Conservation (phyloP, 1,140 invertebrate genomes). For the Euglossa dilemma region DNA sequence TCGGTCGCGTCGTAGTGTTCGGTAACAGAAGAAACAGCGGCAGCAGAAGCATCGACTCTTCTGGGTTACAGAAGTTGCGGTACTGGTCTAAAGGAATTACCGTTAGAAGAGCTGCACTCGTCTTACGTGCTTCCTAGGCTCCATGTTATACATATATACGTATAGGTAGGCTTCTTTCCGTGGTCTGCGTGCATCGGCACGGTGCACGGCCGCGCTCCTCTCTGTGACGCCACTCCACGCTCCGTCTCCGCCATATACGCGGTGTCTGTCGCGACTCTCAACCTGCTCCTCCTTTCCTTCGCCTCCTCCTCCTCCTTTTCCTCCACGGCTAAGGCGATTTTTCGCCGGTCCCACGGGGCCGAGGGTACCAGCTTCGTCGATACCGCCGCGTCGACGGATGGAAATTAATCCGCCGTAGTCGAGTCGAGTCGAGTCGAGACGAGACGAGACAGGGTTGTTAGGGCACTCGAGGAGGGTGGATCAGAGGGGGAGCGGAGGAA, state of each 20-base stretch:
- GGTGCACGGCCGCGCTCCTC: not conserved
- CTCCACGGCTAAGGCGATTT: too few relatives aligned
- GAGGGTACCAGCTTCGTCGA: too few relatives aligned
- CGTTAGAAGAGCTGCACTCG: slow-evolving; percentile 80
- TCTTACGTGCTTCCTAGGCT: slow-evolving; percentile 76
- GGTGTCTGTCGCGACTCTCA: slow-evolving; percentile 19
- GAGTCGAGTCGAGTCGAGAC: not conserved
- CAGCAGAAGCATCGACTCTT: slow-evolving; percentile 62
- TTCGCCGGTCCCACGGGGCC: too few relatives aligned
- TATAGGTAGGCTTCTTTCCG: not conserved
- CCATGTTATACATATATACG: slow-evolving; percentile 57
- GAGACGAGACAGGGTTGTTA: slow-evolving; percentile 28
- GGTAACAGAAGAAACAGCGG: slow-evolving; percentile 58
- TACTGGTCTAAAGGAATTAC: slow-evolving; percentile 81
- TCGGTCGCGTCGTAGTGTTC: slow-evolving; percentile 42
- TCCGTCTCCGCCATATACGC: slow-evolving; percentile 23
- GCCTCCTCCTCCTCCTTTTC: too few relatives aligned
- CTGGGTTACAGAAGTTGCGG: slow-evolving; percentile 74
- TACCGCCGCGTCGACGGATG: not conserved
- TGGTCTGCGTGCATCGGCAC: slow-evolving; percentile 30
- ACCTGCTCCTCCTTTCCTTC: not conserved
- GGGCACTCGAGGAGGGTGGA: slow-evolving; percentile 15
- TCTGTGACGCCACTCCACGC: slow-evolving; percentile 13
- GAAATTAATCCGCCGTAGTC: slow-evolving; percentile 19
- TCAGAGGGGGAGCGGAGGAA: not conserved